Conservation (phyloP, 1,140 invertebrate genomes). For the Drosophila bifasciata region DNA sequence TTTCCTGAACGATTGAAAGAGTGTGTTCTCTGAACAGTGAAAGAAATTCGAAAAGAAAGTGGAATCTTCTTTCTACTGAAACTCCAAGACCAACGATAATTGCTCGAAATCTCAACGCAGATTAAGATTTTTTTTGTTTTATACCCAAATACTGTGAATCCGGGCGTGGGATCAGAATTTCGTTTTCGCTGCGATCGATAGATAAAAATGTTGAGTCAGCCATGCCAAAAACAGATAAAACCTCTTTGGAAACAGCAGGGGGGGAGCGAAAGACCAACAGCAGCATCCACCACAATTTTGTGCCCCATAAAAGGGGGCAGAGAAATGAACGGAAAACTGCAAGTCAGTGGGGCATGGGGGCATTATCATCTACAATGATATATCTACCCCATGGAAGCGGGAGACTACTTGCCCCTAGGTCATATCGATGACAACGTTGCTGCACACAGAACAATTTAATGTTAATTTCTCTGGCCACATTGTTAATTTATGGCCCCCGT, state of each 20-base stretch:
- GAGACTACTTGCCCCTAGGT: neutral
- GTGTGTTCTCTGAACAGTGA: neutral
- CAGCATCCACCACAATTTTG: slow-evolving; percentile 6
- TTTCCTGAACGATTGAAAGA: neutral
- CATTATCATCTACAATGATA: neutral
- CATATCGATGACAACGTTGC: slow-evolving; percentile 40
- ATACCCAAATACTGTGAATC: too few relatives aligned
- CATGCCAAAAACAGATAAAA: slow-evolving; percentile 32
- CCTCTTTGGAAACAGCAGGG: slow-evolving; percentile 32
- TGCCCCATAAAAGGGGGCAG: slow-evolving; percentile 21
- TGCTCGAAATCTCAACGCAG: too few relatives aligned
- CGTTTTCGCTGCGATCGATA: slow-evolving; percentile 28
- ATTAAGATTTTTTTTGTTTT: too few relatives aligned
- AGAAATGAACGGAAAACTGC: slow-evolving; percentile 17
- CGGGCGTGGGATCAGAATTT: slow-evolving; percentile 19
- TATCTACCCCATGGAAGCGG: neutral
- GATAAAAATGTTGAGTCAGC: slow-evolving; percentile 68
- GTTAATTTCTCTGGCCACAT: slow-evolving; percentile 22
- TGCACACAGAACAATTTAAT: slow-evolving; percentile 20
- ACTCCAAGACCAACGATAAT: too few relatives aligned
- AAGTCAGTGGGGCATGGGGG: slow-evolving; percentile 32
- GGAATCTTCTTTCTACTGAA: neutral
- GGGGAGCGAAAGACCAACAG: neutral
- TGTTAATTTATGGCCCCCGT: slow-evolving; percentile 36
- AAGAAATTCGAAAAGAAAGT: slow-evolving; percentile 6